Conservation (phyloP, 2,888 invertebrate species). For the Agrochola circellaris region DNA sequence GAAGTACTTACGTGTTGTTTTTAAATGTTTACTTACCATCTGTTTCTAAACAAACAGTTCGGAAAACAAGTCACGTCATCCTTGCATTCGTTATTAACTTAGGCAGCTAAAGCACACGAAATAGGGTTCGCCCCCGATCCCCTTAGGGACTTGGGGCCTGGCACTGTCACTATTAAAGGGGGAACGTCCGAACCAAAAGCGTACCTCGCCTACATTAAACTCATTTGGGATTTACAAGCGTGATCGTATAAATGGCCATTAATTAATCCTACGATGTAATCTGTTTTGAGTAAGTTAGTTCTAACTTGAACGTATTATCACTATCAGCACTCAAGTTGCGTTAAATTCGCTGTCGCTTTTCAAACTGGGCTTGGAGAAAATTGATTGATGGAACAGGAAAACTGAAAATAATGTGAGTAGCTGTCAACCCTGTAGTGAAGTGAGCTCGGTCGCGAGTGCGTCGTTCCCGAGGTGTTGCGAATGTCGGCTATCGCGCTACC, state of each 20-base stretch:
- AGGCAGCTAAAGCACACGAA: conserved; percentile 55
- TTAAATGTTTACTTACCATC: conserved; percentile 30
- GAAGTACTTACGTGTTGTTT: conserved; percentile 25
- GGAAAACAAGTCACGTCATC: conserved; percentile 54
- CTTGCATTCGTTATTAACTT: conserved; percentile 63
- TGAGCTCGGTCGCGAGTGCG: conserved; percentile 84
- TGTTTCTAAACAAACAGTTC: conserved; percentile 30
- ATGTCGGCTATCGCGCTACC: conserved; percentile 86
- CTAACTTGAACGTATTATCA: conserved; percentile 13
- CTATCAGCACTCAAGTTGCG: neutral
- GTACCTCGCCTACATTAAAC: conserved; percentile 20
- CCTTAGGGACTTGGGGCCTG: conserved; percentile 44
- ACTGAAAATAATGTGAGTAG: conserved; percentile 23
- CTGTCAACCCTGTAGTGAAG: conserved; percentile 82
- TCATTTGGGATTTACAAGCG: conserved; percentile 40
- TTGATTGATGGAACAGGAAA: conserved; percentile 22
- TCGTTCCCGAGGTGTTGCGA: conserved; percentile 88
- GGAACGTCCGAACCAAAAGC: conserved; percentile 34
- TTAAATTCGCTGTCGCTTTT: conserved; percentile 3
- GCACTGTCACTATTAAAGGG: conserved; percentile 31
- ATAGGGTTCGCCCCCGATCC: conserved; percentile 46
- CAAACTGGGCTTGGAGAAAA: neutral
- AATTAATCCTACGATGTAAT: conserved; percentile 40
- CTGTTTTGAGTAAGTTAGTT: conserved; percentile 25
- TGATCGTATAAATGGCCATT: conserved; percentile 39